Evolutionary conservation across 2,113 vertebrate species (phyloP), one percentile per base, ranked within the genome.

Genomic region (Cranoglanis bouderius): DNA sequence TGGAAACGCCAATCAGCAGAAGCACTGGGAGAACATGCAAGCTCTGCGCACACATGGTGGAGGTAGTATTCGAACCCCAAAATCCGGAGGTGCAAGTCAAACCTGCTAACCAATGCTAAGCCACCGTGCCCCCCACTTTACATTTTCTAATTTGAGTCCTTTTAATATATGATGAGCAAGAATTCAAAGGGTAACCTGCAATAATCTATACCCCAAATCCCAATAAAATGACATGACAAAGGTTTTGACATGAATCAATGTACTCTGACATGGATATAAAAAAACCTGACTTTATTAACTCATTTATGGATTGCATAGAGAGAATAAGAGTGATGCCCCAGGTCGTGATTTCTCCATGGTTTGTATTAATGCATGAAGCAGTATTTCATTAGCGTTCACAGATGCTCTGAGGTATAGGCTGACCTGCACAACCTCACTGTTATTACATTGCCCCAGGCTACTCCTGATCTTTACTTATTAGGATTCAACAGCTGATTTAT

Each of bases 361-460:
- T 82, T 81, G 80, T 88, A 51, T 88, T 82, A 49, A 78, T 89
- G 86, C 57, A 87, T 87, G 82, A 29, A 55, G 81, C 85, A 78
- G 87, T 91, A 24, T 92, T 92, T 92, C 90, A 92, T 92, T 92
- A 94, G 91, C 89, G 72, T 83, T 91, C 90, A 85, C 84, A 63
- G 74, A 91, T 90, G 90, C 80, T 85, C 87, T 90, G 88, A 85
- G 85, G 74, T 85, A 87, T 91, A 32, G 82, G 92, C 91, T 88
- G 84, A 92, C 93, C 89, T 92, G 92, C 91, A 93, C 91, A 92
- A 91, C 90, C 91, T 89, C 85, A 86, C 92, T 92, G 91, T 95
- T 94, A 94, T 93, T 93, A 93, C 67, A 90, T 88, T 51, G 92
- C 93, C 93, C 93, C 93, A 93, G 93, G 94, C 94, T 93, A 93